Base-by-base conservation (phyloP, 2,797 vertebrate genomes). In the Microctenopoma stevenorrisi region DNA sequence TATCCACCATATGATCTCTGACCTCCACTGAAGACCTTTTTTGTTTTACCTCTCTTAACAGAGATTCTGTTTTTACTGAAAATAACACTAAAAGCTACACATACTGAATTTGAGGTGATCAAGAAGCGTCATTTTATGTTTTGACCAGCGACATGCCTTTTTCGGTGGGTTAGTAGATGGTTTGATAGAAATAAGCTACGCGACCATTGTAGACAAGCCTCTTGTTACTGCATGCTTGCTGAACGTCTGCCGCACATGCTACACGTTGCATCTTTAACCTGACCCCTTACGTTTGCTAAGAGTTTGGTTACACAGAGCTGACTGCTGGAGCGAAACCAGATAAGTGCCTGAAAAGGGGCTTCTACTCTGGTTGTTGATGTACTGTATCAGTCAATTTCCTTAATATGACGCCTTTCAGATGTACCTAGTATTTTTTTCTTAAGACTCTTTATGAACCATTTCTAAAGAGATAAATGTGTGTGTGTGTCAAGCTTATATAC, bases 211-310 rank as follows among this genome's bases (percentile, higher is more conserved):
- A 58, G n/a, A 58, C 16, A n/a, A 56, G 55, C 74, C 68, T 80
- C 59, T 78, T 72, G 79, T 66, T 56, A 49, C 76, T 61, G 56
- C 54, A 38, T 42, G 33, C 38, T 68, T 54, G 64, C 48, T 70
- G 47, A 63, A 64, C 28, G 26, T 30, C 55, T 62, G 68, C 69
- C 76, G 53, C 63, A 74, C 44, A 35, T 35, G 33, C 81, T 63
- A 30, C 46, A 69, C 66, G 16, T 22, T 28, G 22, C 22, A 35
- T 60, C 35, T 62, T n/a, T 10, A 35, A 22, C 50, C 58, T 47
- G 43, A 67, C 51, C 18, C 25, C 22, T 50, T 54, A 16, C 35
- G 13, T 42, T 42, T 42, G 40, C 40, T 14, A 16, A 47, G n/a
- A 18, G 2, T 16, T 46, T 7, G 1, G 16, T 51, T 40, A 10